These are phyloP conservation scores for Sylvilagus floridanus DNA, from an alignment of 2,797 vertebrate genomes.

Conservation along the genomic window DNA sequence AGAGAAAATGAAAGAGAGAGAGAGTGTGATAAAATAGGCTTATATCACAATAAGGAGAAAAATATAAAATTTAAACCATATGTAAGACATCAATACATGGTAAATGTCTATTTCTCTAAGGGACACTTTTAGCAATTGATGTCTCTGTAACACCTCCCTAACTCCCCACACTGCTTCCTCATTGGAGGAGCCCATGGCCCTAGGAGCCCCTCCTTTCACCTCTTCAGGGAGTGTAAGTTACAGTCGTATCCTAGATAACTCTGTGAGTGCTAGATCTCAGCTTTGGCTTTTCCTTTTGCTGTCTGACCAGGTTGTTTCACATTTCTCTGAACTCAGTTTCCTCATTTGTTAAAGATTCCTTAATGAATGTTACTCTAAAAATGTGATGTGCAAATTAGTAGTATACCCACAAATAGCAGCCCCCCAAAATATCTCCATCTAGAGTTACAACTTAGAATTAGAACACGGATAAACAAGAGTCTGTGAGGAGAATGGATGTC, in stretches of 20 bases:
- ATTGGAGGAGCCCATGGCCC: neutral
- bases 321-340: neutral
- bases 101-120: constrained; percentile 78
- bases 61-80: constrained; percentile 74
- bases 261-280: neutral
- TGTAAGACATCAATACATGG: constrained; percentile 75
- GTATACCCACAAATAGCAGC: neutral
- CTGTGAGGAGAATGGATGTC: neutral
- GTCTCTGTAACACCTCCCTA: constrained; percentile 61
- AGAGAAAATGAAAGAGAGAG: constrained; percentile 37
- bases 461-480: neutral
- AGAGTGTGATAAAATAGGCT: constrained; percentile 60
- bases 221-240: neutral
- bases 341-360: constrained; percentile 17
- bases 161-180: constrained; percentile 6
- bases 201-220: neutral
- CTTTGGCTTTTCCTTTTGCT: neutral
- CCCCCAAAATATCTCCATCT: neutral
- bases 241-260: neutral
- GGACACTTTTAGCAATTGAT: constrained; percentile 66
- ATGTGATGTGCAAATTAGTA: constrained; percentile 9
- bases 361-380: constrained; percentile 31
- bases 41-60: constrained; percentile 69
- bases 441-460: constrained; percentile 38
- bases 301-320: neutral